phyloP scores from a whole-genome alignment of 2,797 vertebrate genomes.

The Myotis planiceps region DNA sequence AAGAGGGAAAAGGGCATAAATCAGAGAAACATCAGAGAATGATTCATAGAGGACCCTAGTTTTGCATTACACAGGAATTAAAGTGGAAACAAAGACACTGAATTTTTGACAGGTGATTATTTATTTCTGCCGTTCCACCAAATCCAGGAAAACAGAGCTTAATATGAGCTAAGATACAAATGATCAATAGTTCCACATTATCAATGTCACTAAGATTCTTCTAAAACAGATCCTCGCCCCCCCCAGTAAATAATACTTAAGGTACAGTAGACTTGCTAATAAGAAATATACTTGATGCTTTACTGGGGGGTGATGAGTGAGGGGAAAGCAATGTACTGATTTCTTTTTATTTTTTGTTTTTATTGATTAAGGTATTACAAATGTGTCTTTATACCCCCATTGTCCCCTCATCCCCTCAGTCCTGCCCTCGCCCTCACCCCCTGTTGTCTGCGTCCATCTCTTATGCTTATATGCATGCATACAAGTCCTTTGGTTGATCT shows the following conservation, averaged over 20 bases:
- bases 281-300: not conserved
- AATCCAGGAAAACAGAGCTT: not conserved
- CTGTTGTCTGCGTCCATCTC: too few relatives aligned
- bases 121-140: not conserved
- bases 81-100: not conserved
- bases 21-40: not conserved
- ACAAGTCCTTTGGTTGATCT: too few relatives aligned
- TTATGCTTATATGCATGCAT: too few relatives aligned
- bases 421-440: too few relatives aligned
- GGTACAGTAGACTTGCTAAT: not conserved
- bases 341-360: not conserved
- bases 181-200: not conserved
- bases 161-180: not conserved
- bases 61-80: not conserved
- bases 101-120: not conserved
- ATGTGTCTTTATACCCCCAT: too few relatives aligned
- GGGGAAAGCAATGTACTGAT: not conserved
- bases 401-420: too few relatives aligned
- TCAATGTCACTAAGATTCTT: not conserved
- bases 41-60: not conserved
- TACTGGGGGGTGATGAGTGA: not conserved
- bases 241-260: not conserved
- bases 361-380: too few relatives aligned
- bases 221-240: not conserved
- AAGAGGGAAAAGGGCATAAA: not conserved